phyloP scores from a whole-genome alignment of 2,888 invertebrate species.

The Drosophila longiperda region DNA sequence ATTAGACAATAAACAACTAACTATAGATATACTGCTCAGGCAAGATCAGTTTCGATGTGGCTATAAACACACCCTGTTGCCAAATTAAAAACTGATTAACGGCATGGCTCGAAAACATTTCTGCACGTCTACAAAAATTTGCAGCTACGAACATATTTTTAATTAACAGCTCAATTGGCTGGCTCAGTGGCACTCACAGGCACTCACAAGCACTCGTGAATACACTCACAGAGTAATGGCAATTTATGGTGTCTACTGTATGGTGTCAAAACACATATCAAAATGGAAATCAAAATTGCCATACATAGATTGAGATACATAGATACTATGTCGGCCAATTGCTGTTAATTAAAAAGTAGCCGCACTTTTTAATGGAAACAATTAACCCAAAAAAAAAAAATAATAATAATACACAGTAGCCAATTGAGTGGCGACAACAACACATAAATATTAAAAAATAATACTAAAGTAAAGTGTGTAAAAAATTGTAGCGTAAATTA shows the following conservation, averaged over 20 bases:
- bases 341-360: slow-evolving; percentile 78
- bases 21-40: not conserved
- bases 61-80: slow-evolving; percentile 35
- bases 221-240: slow-evolving; percentile 17
- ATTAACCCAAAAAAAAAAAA: slow-evolving; percentile 76
- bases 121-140: slow-evolving; percentile 62
- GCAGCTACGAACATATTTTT: slow-evolving; percentile 52
- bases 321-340: slow-evolving; percentile 65
- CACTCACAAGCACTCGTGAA: slow-evolving; percentile 31
- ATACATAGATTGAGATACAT: slow-evolving; percentile 24
- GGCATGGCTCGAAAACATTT: slow-evolving; percentile 37
- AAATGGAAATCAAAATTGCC: slow-evolving; percentile 73
- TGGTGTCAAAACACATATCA: slow-evolving; percentile 79
- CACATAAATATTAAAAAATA: slow-evolving; percentile 48
- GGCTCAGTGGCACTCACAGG: slow-evolving; percentile 27
- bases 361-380: slow-evolving; percentile 79
- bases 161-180: slow-evolving; percentile 78
- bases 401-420: slow-evolving; percentile 5
- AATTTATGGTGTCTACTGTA: slow-evolving; percentile 17
- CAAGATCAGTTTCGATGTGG: slow-evolving; percentile 11
- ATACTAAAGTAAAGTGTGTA: slow-evolving; percentile 15
- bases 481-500: slow-evolving; percentile 54
- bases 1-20: slow-evolving; percentile 2
- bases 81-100: slow-evolving; percentile 60
- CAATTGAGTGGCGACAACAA: slow-evolving; percentile 68